A percentile compares a stretch with the other conserved stretches of the same genome.
Evolutionary conservation across 2,797 vertebrate species (phyloP).

Genomic region (Phoeniculus purpureus): DNA sequence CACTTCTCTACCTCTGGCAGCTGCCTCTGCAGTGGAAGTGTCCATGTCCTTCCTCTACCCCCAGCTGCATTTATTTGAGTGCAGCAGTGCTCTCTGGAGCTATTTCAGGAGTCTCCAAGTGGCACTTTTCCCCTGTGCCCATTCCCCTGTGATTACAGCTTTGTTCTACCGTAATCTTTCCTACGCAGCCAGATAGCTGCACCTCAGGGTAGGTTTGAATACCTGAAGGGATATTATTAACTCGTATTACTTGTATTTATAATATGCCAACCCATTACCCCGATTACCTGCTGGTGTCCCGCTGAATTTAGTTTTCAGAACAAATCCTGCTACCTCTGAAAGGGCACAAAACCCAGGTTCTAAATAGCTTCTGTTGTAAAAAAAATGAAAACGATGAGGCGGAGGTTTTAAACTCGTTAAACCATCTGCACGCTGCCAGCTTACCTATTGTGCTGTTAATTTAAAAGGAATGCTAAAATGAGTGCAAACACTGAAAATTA

Average conservation of each 20-base stretch:
- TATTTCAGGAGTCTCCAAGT: neutral
- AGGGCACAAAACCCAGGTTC: neutral
- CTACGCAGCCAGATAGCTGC: neutral
- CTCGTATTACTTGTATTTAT: neutral
- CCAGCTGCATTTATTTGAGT: neutral
- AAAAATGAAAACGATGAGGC: neutral
- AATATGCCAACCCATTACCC: neutral
- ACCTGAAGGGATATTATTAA: neutral
- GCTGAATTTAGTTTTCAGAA: neutral
- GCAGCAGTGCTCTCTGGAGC: neutral
- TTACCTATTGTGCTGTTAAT: slow-evolving; percentile 62
- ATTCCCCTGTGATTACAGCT: neutral
- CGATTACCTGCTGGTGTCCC: slow-evolving; percentile 16
- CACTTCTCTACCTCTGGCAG: neutral
- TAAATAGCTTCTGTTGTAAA: slow-evolving; percentile 5
- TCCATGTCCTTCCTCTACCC: neutral
- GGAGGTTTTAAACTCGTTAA: slow-evolving; percentile 42
- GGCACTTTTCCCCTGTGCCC: neutral
- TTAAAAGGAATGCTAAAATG: slow-evolving; percentile 54
- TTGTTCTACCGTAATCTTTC: neutral
- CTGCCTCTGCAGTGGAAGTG: neutral
- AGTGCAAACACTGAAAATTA: slow-evolving; percentile 61
- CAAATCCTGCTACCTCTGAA: slow-evolving; percentile 10
- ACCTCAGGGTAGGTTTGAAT: neutral
- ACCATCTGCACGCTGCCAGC: neutral